Evolutionary conservation across 2,113 vertebrate genomes (phyloP).

Genomic region (Eublepharis macularius): DNA sequence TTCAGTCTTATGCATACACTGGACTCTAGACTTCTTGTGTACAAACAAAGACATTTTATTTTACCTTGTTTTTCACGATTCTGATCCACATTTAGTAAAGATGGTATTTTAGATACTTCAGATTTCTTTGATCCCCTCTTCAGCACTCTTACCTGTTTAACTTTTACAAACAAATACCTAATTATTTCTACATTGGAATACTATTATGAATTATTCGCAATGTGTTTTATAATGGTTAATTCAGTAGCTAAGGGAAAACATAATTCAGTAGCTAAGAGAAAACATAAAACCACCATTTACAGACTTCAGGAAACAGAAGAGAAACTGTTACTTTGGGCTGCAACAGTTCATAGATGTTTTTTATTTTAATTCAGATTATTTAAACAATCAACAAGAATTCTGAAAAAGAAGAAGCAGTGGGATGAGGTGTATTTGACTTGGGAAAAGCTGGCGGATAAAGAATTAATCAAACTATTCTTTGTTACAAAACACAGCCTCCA

Average conservation of each 20-base stretch:
- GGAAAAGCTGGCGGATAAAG: neutral
- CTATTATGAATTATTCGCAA: slow-evolving; percentile 20
- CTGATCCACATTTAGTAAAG: slow-evolving; percentile 63
- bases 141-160: slow-evolving; percentile 68
- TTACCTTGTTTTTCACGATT: slow-evolving; percentile 71
- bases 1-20: neutral
- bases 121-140: slow-evolving; percentile 69
- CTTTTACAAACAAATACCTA: slow-evolving; percentile 62
- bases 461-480: neutral
- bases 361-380: slow-evolving; percentile 21
- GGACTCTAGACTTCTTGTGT: slow-evolving; percentile 5
- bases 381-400: neutral
- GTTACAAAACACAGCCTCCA: neutral
- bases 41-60: slow-evolving; percentile 33
- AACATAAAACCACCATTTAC: neutral
- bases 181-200: slow-evolving; percentile 44
- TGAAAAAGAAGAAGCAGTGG: neutral
- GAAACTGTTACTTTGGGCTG: neutral
- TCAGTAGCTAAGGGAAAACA: neutral
- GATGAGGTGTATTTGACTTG: neutral
- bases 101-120: slow-evolving; percentile 69
- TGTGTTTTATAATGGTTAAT: slow-evolving; percentile 7
- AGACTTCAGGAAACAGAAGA: neutral
- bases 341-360: neutral
- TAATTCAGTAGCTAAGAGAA: slow-evolving; percentile 1